Evolutionary conservation across 2,888 invertebrate genomes (phyloP).

Genomic region (Drosophila mimica): DNA sequence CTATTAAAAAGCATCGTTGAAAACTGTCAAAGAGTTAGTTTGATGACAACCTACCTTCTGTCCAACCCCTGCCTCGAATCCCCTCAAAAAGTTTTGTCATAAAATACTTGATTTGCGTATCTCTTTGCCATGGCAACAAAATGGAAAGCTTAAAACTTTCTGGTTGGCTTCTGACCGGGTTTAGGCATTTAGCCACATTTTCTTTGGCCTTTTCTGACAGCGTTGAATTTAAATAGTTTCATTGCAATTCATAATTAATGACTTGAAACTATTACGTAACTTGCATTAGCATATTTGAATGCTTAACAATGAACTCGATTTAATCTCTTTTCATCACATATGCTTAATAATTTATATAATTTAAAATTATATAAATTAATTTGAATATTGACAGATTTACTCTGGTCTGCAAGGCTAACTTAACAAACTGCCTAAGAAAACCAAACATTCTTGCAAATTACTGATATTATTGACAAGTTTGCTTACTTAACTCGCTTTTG

Average conservation of each 20-base stretch:
- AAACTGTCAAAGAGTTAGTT: conserved; percentile 11
- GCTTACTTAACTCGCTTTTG: neutral
- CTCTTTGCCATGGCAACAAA: conserved; percentile 15
- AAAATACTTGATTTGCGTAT: conserved; percentile 22
- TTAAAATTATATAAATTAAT: neutral
- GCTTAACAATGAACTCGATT: conserved; percentile 1
- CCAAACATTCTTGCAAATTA: neutral
- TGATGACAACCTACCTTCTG: neutral
- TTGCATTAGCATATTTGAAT: conserved; percentile 26
- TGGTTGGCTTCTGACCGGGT: conserved; percentile 6
- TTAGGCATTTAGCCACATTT: neutral
- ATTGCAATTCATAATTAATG: conserved; percentile 5
- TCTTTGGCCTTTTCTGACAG: neutral
- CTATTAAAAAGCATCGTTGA: conserved; percentile 33
- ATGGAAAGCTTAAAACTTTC: conserved; percentile 25
- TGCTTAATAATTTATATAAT: neutral
- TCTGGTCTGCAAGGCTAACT: neutral
- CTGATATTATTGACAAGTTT: neutral
- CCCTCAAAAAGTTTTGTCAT: conserved; percentile 39
- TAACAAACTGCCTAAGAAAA: no score
- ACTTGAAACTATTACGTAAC: conserved; percentile 2
- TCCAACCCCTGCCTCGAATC: neutral
- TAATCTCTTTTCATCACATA: neutral
- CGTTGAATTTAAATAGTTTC: neutral
- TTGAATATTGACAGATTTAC: neutral